Base-by-base conservation (phyloP, 2,113 vertebrate species). In the Ctenomys sociabilis region DNA sequence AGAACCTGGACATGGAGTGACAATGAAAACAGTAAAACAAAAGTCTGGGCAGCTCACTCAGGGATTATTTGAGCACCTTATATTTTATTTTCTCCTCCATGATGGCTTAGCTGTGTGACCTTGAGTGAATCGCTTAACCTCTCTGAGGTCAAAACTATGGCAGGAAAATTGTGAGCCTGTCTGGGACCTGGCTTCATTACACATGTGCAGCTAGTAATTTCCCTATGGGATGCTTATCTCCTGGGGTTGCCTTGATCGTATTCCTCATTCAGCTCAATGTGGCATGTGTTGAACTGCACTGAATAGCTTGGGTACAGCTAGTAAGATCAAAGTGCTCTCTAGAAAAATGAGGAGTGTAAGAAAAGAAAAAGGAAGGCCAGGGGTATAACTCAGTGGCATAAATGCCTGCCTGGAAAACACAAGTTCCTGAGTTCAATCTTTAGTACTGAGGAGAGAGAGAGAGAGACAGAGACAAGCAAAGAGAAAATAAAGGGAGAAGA, bases 71-170 rank as follows among this genome's bases (percentile, higher is more conserved):
- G 61, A 37, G 54, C 54, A 13, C 73, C 30, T 30, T 7, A 3
- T 1, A 28, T 32, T 37, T 37, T 82, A 12, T 22, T 82, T 28
- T 94, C 10, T 91, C n/a, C 70, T 30, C 54, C 3, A 22, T 26
- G 30, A 72, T 11, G 24, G 32, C 63, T 84, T 11, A 66, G 77
- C 21, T 26, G 49, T 40, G 45, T 83, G 77, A 88, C 35, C 66
- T 64, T 91, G 77, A 43, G 22, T 16, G 88, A 63, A 78, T 84
- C 93, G 52, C 61, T 72, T 54, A 63, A 64, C n/a, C 37, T 84
- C 84, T 91, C 66, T 83, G 43, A 90, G 37, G 75, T 35, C 28
- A 87, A 95, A 75, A 35, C 68, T 63, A 8, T 30, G 14, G 43
- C 22, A 17, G 61, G 32, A 86, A 17, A 82, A 26, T 12, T 80